phyloP scores from a whole-genome alignment of 2,888 invertebrate genomes.

The Eubasilissa splendida region DNA sequence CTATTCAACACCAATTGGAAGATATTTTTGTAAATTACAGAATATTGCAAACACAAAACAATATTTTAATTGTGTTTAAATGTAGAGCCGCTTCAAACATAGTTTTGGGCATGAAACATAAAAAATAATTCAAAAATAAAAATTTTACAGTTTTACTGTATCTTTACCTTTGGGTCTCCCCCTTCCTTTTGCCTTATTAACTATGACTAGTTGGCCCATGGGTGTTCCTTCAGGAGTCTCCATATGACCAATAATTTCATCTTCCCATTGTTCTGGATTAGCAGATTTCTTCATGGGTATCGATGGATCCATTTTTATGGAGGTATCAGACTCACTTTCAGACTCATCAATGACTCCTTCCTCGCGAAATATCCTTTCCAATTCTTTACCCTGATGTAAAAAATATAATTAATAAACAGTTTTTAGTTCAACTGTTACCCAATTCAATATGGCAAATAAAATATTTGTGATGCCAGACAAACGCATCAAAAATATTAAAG shows the following conservation, averaged over 20 bases:
- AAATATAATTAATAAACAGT: slow-evolving; percentile 6
- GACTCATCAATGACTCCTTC: slow-evolving; percentile 80
- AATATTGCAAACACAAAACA: too few species aligned
- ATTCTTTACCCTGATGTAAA: slow-evolving; percentile 77
- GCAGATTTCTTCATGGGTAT: slow-evolving; percentile 1
- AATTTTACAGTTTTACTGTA: too few species aligned
- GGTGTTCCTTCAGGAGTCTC: slow-evolving; percentile 75
- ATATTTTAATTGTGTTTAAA: too few species aligned
- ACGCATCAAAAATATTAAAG: neutral
- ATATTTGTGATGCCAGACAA: too few species aligned
- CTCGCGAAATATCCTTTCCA: slow-evolving; percentile 81
- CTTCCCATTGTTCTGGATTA: slow-evolving; percentile 57
- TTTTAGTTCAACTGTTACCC: neutral
- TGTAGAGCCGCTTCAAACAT: too few species aligned
- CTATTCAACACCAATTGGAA: too few species aligned
- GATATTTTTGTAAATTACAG: too few species aligned
- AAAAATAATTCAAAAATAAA: too few species aligned
- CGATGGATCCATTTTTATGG: neutral
- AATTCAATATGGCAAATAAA: too few species aligned
- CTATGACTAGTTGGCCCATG: slow-evolving; percentile 76
- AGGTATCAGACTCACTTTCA: slow-evolving; percentile 68
- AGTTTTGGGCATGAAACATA: too few species aligned
- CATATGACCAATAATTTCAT: slow-evolving; percentile 78
- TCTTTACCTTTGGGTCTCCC: slow-evolving; percentile 71
- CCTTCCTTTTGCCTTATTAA: slow-evolving; percentile 73